Evolutionary conservation across 2,797 vertebrate species (phyloP).

Genomic region (Sorex maritimensis): DNA sequence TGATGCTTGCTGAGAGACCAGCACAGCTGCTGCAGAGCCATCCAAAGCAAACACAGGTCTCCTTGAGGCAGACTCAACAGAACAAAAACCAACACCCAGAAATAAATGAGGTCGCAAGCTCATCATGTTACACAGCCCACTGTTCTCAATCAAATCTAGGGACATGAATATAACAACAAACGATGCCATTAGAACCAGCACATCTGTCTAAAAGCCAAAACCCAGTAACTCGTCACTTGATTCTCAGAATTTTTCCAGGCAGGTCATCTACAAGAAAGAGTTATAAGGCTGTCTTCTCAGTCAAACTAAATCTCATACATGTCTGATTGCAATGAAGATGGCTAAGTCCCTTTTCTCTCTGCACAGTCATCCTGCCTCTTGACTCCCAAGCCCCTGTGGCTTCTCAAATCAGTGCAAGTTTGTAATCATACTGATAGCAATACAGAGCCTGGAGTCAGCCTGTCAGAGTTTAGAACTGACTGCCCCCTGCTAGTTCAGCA

Average conservation of each 20-base stretch:
- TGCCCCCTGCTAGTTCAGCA: neutral
- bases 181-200: constrained; percentile 27
- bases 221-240: constrained; percentile 39
- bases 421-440: constrained; percentile 8
- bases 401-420: neutral
- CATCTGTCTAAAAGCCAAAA: constrained; percentile 60
- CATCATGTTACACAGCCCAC: constrained; percentile 68
- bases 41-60: constrained; percentile 82
- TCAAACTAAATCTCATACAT: constrained; percentile 69
- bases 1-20: neutral
- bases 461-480: neutral
- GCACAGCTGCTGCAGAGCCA: constrained; percentile 58
- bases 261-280: constrained; percentile 70
- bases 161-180: constrained; percentile 69
- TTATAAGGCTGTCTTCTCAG: constrained; percentile 55
- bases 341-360: constrained; percentile 52
- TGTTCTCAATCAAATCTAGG: constrained; percentile 72
- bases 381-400: neutral
- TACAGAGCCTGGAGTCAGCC: neutral
- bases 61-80: constrained; percentile 80
- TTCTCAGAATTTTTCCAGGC: constrained; percentile 78
- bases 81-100: constrained; percentile 83
- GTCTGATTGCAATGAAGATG: constrained; percentile 39
- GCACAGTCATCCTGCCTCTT: neutral
- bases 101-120: constrained; percentile 66